Conservation (phyloP, 2,113 vertebrate species). For the Gopherus evgoodei region DNA sequence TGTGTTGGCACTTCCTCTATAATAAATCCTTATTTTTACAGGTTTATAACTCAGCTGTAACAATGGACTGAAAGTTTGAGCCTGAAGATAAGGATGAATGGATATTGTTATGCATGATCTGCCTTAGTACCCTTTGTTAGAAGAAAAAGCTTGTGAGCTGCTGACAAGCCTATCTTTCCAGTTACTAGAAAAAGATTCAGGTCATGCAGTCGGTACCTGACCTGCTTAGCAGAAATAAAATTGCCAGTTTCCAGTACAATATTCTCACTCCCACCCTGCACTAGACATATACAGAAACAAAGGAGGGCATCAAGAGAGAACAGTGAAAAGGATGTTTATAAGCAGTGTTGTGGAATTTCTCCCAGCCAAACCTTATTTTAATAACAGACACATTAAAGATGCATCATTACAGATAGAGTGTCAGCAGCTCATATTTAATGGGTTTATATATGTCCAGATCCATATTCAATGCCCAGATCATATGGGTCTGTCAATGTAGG, state of each 20-base stretch:
- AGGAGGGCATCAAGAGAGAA: background rate
- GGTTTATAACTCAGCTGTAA: background rate
- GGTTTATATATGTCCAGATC: background rate
- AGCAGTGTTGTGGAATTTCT: background rate
- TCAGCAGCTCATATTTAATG: background rate
- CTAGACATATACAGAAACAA: background rate
- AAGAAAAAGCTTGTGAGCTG: background rate
- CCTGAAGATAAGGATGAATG: background rate
- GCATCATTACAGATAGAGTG: background rate
- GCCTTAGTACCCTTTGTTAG: background rate
- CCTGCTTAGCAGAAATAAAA: background rate
- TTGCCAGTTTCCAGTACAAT: background rate
- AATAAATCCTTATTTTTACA: background rate
- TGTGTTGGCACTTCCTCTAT: rapidly evolving
- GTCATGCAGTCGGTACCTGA: background rate
- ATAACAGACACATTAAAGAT: background rate
- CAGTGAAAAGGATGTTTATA: background rate
- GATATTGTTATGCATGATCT: background rate
- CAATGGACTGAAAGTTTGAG: background rate
- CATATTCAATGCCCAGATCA: background rate
- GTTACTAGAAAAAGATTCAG: background rate
- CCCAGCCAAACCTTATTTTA: background rate
- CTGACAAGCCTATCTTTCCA: background rate
- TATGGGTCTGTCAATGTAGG: background rate
- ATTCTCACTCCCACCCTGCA: background rate